These are phyloP conservation scores for Sebastolobus altivelis DNA, from an alignment of 2,797 vertebrate genomes.

Conservation along the genomic window DNA sequence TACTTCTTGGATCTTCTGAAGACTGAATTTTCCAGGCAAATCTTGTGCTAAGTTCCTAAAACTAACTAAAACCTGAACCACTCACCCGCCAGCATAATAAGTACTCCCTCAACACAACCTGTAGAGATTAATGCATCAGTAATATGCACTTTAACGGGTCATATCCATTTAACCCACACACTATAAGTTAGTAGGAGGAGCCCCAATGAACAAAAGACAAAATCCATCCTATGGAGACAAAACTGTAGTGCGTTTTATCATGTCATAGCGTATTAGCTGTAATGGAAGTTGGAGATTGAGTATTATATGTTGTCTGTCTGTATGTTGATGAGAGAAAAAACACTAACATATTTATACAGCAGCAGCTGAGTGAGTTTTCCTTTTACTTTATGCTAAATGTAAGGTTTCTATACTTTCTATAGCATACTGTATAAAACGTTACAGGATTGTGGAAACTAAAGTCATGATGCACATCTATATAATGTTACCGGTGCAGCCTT, in stretches of 20 bases:
- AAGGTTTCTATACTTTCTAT: not conserved
- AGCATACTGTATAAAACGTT: not conserved
- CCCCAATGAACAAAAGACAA: conserved; percentile 15
- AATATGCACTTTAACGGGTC: conserved; percentile 33
- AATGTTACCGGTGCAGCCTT: not conserved
- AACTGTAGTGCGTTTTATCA: not conserved
- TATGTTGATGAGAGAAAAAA: not conserved
- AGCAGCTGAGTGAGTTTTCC: not conserved
- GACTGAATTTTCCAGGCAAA: not conserved
- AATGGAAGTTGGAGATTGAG: not conserved
- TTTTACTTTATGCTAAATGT: not conserved
- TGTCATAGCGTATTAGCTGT: not conserved
- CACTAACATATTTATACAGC: not conserved
- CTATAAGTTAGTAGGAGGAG: conserved; percentile 20
- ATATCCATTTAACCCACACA: conserved; percentile 12
- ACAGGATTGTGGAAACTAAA: not conserved
- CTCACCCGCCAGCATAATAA: not conserved
- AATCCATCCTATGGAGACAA: conserved; percentile 1
- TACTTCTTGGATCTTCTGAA: not conserved
- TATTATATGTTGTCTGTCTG: not conserved
- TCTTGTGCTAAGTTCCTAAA: not conserved
- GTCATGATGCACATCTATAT: not conserved
- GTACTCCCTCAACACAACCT: conserved; percentile 2
- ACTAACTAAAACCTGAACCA: conserved; percentile 4
- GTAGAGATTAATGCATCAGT: conserved; percentile 17